phyloP scores from a whole-genome alignment of 2,113 vertebrate genomes.

The Tragelaphus strepsiceros region DNA sequence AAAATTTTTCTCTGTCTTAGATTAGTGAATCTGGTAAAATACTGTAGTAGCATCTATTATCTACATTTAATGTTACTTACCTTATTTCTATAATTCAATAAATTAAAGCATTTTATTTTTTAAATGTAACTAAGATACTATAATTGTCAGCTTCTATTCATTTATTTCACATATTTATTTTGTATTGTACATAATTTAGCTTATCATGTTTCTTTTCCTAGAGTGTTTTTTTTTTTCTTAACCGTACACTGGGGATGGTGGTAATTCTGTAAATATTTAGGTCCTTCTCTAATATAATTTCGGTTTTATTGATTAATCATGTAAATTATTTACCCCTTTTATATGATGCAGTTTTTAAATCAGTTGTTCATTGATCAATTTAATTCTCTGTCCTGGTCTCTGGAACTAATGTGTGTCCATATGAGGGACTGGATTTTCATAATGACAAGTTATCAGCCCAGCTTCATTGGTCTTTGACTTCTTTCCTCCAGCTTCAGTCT shows the following conservation, averaged over 20 bases:
- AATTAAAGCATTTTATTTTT: background rate
- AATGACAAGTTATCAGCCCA: background rate
- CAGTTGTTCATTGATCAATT: background rate
- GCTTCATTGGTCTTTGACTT: background rate
- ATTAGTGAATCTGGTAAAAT: background rate
- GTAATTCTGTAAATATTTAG: background rate
- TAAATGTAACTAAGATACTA: background rate
- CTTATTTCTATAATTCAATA: background rate
- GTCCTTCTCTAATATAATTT: background rate
- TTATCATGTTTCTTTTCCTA: background rate
- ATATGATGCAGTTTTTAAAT: background rate
- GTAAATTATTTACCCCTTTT: background rate
- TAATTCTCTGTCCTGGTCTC: background rate
- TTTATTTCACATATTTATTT: background rate
- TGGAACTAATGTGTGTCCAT: background rate
- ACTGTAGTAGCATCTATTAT: background rate
- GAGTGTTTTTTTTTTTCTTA: background rate
- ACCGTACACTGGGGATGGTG: background rate
- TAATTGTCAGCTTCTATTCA: background rate
- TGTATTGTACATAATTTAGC: background rate
- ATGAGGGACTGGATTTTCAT: background rate
- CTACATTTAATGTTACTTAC: background rate
- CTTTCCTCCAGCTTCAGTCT: background rate
- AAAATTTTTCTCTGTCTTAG: background rate
- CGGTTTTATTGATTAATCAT: background rate